phyloP scores from a whole-genome alignment of 2,888 invertebrate genomes.

The Stenodera caucasica region DNA sequence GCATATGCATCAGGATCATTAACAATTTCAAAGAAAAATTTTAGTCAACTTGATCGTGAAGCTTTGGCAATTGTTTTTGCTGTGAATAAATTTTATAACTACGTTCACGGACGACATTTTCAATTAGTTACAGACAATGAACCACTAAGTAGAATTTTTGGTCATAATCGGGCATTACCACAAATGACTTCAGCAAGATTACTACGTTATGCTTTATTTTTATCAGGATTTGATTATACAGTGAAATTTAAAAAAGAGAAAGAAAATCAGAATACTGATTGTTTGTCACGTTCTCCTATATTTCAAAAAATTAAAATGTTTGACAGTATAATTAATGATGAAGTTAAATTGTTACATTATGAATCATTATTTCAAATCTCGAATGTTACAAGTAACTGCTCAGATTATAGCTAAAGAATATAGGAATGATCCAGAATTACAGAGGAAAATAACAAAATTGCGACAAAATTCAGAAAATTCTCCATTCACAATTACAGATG shows the following conservation, averaged over 20 bases:
- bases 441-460: no score
- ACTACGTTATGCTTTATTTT: conserved; percentile 8
- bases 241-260: conserved; percentile 15
- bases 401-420: no score
- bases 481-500: background rate
- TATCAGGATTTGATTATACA: conserved; percentile 15
- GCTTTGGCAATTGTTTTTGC: conserved; percentile 15
- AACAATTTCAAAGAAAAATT: conserved; percentile 22
- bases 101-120: conserved; percentile 15
- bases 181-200: conserved; percentile 13
- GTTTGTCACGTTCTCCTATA: conserved; percentile 19
- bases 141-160: conserved; percentile 22
- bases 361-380: no score
- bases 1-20: conserved; percentile 28
- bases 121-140: conserved; percentile 24
- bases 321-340: no score
- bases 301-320: no score
- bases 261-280: conserved; percentile 23
- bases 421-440: no score
- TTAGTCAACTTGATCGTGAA: conserved; percentile 23
- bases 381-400: no score
- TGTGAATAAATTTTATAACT: conserved; percentile 16
- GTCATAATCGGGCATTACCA: conserved; percentile 16
- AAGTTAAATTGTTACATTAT: no score
- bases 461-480: no score